phyloP scores from a whole-genome alignment of 2,888 invertebrate genomes.

The Pollenia amentaria region DNA sequence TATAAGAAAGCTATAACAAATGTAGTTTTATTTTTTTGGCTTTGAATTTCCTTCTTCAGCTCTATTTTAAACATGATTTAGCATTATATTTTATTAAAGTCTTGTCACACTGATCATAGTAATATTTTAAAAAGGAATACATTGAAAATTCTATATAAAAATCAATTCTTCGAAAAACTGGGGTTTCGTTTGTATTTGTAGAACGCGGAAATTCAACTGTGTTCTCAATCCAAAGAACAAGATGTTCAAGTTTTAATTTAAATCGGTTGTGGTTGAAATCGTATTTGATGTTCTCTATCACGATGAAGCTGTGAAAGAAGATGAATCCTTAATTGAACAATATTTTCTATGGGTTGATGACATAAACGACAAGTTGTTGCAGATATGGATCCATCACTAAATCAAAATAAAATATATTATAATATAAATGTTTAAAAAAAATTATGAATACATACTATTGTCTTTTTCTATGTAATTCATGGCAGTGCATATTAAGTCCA shows the following conservation, averaged over 20 bases:
- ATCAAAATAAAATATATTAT: constrained; percentile 82
- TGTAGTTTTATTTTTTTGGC: too few relatives aligned
- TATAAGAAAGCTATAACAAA: too few relatives aligned
- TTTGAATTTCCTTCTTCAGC: too few relatives aligned
- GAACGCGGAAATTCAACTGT: too few relatives aligned
- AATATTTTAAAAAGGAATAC: too few relatives aligned
- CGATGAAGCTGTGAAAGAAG: constrained; percentile 84
- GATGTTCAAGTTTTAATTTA: neutral
- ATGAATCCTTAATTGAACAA: constrained; percentile 84
- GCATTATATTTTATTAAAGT: too few relatives aligned
- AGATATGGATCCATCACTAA: constrained; percentile 79
- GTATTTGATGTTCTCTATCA: constrained; percentile 83
- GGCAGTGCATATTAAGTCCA: constrained; percentile 84
- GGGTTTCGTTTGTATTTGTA: too few relatives aligned
- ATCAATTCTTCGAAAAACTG: too few relatives aligned
- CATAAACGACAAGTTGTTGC: constrained; percentile 80
- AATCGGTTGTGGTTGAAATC: constrained; percentile 75
- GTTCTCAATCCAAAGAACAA: too few relatives aligned
- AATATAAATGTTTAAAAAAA: neutral
- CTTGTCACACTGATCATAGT: too few relatives aligned
- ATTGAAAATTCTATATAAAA: too few relatives aligned
- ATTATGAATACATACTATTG: constrained; percentile 83
- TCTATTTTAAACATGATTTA: too few relatives aligned
- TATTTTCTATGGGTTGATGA: constrained; percentile 80
- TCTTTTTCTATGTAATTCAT: constrained; percentile 84